Evolutionary conservation across 2,113 vertebrate species (phyloP), one percentile per base, ranked within the genome.

Genomic region (Phylloscopus trochiloides): DNA sequence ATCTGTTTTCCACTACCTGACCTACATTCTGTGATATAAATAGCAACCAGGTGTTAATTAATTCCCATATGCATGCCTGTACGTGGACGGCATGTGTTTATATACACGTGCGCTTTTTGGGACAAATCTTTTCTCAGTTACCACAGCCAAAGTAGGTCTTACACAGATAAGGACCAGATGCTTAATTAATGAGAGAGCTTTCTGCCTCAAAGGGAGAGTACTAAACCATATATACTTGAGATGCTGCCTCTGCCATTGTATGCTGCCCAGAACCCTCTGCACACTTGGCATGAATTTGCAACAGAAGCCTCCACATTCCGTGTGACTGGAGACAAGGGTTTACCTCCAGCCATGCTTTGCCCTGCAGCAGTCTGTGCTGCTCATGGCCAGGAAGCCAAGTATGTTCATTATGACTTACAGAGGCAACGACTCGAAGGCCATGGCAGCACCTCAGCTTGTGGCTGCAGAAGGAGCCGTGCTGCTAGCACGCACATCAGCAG

Each of bases 21-120:
- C 92, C 93, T 81, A 89, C 79, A 95, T 73, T 79, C 58, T 66
- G 32, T 31, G 61, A 36, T 67, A 87, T 48, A 95, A 94, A 94
- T 94, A 96, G 95, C 70, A 87, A 45, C 61, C 90, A 96, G 87
- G 87, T 94, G 90, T 62, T 89, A 93, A 95, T 92, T 83, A 91
- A 87, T 57, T 90, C 66, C 86, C 73, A 85, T 45, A 50, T 51
- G 67, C 9, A 4, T 42, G 45, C 0, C 1, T 40, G 48, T 14
- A 45, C 7, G 51, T n/a, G 79, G 74, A 83, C 58, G 74, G 72
- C n/a, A 45, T 75, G 77, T 73, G 66, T 74, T 83, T 43, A 59
- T 72, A 61, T 32, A 62, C 38, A 29, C 9, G 16, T 51, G n/a
- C 0, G 0, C 26, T 85, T 81, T 59, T 59, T 26, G 5, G 10